phyloP scores from a whole-genome alignment of 2,113 vertebrate genomes.

The Daubentonia madagascariensis region DNA sequence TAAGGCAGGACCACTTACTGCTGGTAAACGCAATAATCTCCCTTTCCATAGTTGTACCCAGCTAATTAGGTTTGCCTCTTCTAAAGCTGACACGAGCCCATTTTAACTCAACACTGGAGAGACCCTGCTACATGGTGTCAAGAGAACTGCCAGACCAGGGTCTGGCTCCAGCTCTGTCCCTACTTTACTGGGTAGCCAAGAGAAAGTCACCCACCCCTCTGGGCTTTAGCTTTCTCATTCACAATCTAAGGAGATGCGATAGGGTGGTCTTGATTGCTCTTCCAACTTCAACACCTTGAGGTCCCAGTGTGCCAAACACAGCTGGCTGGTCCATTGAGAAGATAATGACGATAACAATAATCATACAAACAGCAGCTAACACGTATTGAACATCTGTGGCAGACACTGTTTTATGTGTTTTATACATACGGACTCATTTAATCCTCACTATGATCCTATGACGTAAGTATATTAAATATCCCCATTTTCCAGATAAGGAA shows the following conservation, averaged over 20 bases:
- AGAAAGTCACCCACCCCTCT: not conserved
- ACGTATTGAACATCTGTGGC: not conserved
- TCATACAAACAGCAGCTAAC: not conserved
- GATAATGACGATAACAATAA: not conserved
- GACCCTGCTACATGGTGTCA: not conserved
- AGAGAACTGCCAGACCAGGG: not conserved
- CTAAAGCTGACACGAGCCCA: not conserved
- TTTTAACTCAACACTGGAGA: not conserved
- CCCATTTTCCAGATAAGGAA: not conserved
- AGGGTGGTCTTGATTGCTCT: not conserved
- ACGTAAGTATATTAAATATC: not conserved
- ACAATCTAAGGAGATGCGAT: not conserved
- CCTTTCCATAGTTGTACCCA: not conserved
- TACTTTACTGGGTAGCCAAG: not conserved
- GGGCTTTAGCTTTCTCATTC: not conserved
- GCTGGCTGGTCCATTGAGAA: no score
- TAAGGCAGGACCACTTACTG: not conserved
- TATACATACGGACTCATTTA: not conserved
- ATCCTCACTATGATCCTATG: not conserved
- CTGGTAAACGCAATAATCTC: not conserved
- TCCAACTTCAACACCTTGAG: not conserved
- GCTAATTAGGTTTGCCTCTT: not conserved
- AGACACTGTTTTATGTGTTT: not conserved
- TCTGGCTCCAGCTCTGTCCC: not conserved
- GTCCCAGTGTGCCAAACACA: not conserved